Evolutionary conservation across 2,113 vertebrate genomes (phyloP), one percentile per base, ranked within the genome.

Genomic region (Sorex araneus): DNA sequence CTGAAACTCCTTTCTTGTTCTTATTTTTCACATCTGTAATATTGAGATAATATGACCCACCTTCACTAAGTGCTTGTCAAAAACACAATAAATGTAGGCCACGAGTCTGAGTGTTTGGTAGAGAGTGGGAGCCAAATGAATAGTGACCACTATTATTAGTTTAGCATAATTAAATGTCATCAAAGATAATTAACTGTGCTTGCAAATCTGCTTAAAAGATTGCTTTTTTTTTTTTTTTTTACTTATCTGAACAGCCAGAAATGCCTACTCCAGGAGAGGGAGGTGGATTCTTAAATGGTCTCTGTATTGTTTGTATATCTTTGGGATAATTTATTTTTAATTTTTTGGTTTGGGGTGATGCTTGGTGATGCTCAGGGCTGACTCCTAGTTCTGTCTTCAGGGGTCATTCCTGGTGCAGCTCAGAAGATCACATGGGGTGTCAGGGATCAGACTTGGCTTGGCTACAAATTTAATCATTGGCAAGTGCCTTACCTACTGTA

Each of bases 51-150:
- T 78, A 50, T 36, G 47, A 93, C 5, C 15, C 87, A 92, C 28
- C 32, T 80, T 71, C 7, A 71, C 32, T 73, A 88, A 75, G 15
- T 71, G 19, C 40, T 60, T 81, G 13, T 79, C 83, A 92, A 92
- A 92, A 83, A 92, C 54, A 43, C 76, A 71, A 70, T 77, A 47
- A 10, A 82, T 28, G 54, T 76, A 87, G 74, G 69, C 66, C 82
- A 71, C 18, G 89, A 92, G 84, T 28, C 70, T 84, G 57, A 45
- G 15, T 85, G 54, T 84, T 43, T 70, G 45, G 54, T 75, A 81
- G 36, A 77, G 32, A 81, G n/a, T 76, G 81, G 94, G 40, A 87
- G 70, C 34, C 74, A 94, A 91, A 87, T 70, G 91, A 92, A 84
- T 81, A 77, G 73, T 70, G 82, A 78, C 25, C 34, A 66, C 87